Percentiles rank a stretch among this genome's conserved stretches.
phyloP scores from a whole-genome alignment of 2,888 invertebrate genomes.

The Plebejus argus region DNA sequence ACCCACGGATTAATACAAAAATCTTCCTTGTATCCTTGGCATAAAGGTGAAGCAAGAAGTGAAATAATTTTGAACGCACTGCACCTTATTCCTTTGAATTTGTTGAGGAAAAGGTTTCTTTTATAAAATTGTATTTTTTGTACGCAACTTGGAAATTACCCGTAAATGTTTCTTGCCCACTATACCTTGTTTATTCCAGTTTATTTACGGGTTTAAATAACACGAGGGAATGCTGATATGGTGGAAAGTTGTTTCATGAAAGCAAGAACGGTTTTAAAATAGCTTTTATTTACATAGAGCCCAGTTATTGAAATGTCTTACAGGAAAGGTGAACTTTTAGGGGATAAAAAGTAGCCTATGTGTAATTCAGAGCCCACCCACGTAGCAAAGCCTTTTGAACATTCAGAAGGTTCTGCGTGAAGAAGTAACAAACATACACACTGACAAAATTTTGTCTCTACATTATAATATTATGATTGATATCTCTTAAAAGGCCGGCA shows the following conservation, averaged over 20 bases:
- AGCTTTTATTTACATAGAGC: no score
- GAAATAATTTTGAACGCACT: not conserved
- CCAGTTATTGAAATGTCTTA: no score
- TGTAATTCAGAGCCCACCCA: no score
- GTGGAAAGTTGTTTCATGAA: not conserved
- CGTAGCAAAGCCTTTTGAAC: no score
- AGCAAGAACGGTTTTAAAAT: not conserved
- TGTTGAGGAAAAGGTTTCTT: constrained; percentile 21
- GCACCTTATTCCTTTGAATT: constrained; percentile 13
- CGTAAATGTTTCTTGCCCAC: constrained; percentile 16
- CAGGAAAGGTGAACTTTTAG: no score
- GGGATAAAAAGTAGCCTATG: no score
- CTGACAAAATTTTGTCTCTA: no score
- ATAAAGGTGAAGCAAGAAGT: not conserved
- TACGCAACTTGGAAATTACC: constrained; percentile 13
- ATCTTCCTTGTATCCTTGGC: not conserved
- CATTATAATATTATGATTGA: no score
- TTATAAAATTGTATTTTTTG: constrained; percentile 19
- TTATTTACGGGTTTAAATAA: constrained; percentile 7
- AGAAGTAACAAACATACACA: no score
- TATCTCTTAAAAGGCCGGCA: no score
- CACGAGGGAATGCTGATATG: not conserved
- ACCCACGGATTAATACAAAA: not conserved
- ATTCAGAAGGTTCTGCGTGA: no score
- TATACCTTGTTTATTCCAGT: constrained; percentile 5